These are phyloP conservation scores for Pelecanus crispus DNA, from an alignment of 2,113 vertebrate genomes.

Conservation along the genomic window DNA sequence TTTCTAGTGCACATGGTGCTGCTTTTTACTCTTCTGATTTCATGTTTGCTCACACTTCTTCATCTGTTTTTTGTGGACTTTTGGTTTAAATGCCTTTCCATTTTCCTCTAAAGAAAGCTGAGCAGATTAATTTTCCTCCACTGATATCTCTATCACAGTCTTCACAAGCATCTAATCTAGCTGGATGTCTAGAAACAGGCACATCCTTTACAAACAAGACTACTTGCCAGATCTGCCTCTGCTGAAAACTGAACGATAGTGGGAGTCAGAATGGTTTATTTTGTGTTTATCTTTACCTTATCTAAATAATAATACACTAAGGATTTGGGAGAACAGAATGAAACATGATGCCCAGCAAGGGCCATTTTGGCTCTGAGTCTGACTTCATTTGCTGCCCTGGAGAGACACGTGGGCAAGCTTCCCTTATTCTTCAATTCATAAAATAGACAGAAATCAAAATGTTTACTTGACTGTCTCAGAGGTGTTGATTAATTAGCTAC, in stretches of 20 bases:
- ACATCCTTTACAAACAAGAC: not conserved
- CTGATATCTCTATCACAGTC: not conserved
- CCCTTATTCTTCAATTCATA: not conserved
- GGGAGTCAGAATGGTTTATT: not conserved
- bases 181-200: not conserved
- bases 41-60: not conserved
- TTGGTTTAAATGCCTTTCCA: not conserved
- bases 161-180: slow-evolving; percentile 17
- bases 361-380: not conserved
- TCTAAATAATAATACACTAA: not conserved
- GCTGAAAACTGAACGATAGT: slow-evolving; percentile 37
- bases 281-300: not conserved
- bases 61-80: not conserved
- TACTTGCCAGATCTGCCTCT: slow-evolving; percentile 35
- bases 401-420: accelerated
- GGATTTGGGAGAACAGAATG: not conserved
- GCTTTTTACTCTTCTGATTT: not conserved
- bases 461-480: not conserved
- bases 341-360: not conserved
- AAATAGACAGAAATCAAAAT: not conserved
- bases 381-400: not conserved
- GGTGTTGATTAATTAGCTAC: not conserved
- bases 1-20: not conserved
- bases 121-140: not conserved
- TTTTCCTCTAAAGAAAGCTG: not conserved